Percentiles rank a stretch among this genome's conserved stretches.
Evolutionary conservation across 2,888 invertebrate genomes (phyloP).

Genomic region (Psylliodes chrysocephalus): DNA sequence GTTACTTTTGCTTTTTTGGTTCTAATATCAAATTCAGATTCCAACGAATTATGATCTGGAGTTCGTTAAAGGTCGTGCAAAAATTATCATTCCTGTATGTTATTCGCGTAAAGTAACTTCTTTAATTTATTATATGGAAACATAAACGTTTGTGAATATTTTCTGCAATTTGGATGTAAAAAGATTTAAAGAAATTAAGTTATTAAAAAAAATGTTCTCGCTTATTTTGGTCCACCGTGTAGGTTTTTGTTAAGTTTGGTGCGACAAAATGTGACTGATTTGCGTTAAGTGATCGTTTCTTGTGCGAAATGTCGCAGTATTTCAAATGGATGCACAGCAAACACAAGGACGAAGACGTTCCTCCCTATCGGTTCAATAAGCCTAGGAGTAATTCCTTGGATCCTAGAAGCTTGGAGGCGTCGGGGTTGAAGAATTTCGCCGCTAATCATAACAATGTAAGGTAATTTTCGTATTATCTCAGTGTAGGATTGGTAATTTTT

Average conservation of each 20-base stretch:
- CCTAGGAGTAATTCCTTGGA: constrained; percentile 80
- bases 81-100: no score
- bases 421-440: constrained; percentile 64
- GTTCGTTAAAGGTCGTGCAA: no score
- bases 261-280: background rate
- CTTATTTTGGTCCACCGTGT: no score
- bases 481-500: background rate
- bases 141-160: no score
- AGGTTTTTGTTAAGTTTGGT: background rate
- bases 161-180: no score
- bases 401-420: constrained; percentile 75
- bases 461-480: background rate
- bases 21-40: no score
- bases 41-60: no score
- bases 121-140: no score
- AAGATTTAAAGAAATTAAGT: no score
- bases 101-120: no score
- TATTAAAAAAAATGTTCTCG: no score
- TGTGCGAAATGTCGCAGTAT: constrained; percentile 54
- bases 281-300: background rate
- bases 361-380: constrained; percentile 63
- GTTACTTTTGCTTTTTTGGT: no score
- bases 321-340: constrained; percentile 65
- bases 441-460: constrained; percentile 33
- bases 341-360: constrained; percentile 49